These are phyloP conservation scores for Drosophila ogumai DNA, from an alignment of 1,140 invertebrate species.

Conservation along the genomic window DNA sequence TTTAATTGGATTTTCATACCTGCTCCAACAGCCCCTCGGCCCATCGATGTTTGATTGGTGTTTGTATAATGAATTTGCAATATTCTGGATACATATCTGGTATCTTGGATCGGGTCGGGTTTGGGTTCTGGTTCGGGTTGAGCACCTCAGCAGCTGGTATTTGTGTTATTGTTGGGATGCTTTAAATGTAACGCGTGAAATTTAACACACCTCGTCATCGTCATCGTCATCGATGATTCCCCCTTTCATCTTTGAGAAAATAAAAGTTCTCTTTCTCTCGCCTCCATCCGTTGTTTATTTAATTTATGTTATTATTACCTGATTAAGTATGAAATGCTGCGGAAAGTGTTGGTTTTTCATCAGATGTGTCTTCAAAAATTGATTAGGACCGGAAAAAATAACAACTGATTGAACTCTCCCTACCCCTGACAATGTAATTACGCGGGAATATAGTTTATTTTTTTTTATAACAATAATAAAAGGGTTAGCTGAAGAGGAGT, in stretches of 20 bases:
- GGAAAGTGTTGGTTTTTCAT: slow-evolving; percentile 48
- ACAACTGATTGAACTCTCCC: slow-evolving; percentile 40
- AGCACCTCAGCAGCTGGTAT: slow-evolving; percentile 23
- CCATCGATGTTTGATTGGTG: slow-evolving; percentile 75
- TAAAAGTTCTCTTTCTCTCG: slow-evolving; percentile 54
- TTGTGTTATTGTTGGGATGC: slow-evolving; percentile 49
- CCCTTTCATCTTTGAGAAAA: slow-evolving; percentile 56
- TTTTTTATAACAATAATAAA: slow-evolving; percentile 24
- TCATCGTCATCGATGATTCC: slow-evolving; percentile 15
- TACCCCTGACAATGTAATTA: slow-evolving; percentile 39
- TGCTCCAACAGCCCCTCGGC: slow-evolving; percentile 31
- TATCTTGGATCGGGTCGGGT: slow-evolving; percentile 24
- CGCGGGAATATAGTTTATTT: slow-evolving; percentile 36
- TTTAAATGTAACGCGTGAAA: slow-evolving; percentile 75
- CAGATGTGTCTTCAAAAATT: slow-evolving; percentile 73
- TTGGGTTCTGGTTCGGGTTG: slow-evolving; percentile 1
- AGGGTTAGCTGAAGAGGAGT: background rate
- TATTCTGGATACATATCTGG: slow-evolving; percentile 58
- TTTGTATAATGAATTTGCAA: slow-evolving; percentile 83
- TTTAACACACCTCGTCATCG: slow-evolving; percentile 75
- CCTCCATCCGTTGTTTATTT: slow-evolving; percentile 70
- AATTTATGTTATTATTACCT: slow-evolving; percentile 83
- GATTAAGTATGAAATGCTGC: slow-evolving; percentile 71
- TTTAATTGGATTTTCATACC: slow-evolving; percentile 84
- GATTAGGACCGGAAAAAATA: slow-evolving; percentile 56